A percentile compares a stretch with the other conserved stretches of the same genome.
Conservation (phyloP, 2,888 invertebrate species). For the Lumbricus terrestris region DNA sequence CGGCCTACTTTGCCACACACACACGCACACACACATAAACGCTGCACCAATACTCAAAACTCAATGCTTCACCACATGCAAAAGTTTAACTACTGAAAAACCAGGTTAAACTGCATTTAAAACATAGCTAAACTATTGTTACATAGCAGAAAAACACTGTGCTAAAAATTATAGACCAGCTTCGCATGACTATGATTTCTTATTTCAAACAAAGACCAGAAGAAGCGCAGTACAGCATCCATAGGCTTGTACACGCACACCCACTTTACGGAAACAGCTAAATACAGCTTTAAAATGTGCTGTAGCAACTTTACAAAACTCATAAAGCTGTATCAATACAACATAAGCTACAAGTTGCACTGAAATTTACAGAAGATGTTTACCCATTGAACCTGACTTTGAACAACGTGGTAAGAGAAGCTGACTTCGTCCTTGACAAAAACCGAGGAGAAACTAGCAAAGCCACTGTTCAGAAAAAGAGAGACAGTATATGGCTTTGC, state of each 20-base stretch:
- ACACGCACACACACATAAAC: background rate
- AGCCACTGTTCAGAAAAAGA: background rate
- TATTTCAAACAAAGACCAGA: background rate
- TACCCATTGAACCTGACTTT: background rate
- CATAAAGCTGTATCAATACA: background rate
- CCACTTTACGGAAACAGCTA: background rate
- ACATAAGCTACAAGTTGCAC: too few species aligned
- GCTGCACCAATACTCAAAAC: background rate
- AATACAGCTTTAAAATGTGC: background rate
- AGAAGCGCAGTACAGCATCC: background rate
- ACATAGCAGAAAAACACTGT: background rate
- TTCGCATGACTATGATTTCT: background rate
- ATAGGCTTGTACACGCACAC: background rate
- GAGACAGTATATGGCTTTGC: background rate
- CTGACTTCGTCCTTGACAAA: background rate
- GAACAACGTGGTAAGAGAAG: background rate
- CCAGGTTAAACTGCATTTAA: background rate
- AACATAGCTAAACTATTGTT: background rate
- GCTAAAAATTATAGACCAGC: background rate
- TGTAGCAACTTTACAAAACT: background rate
- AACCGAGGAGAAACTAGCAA: conserved; percentile 3
- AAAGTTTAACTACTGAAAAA: background rate
- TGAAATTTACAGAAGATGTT: too few species aligned
- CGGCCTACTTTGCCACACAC: background rate
- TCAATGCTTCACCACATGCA: background rate